These are phyloP conservation scores for Netta rufina DNA, from an alignment of 2,797 vertebrate genomes.

Conservation along the genomic window DNA sequence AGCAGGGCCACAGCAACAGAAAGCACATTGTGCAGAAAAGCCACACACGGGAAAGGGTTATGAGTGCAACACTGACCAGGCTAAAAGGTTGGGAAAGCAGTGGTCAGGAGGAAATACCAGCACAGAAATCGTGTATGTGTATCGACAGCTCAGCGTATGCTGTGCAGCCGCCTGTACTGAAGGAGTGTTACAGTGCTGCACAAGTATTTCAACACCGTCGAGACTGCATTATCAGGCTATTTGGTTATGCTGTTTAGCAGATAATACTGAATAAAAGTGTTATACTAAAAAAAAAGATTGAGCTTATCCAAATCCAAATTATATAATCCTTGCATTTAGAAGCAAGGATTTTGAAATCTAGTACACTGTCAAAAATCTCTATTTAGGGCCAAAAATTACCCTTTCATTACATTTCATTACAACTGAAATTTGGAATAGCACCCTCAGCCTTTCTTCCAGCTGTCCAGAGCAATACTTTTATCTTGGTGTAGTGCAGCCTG, in stretches of 20 bases:
- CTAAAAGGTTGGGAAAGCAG: background rate
- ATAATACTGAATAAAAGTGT: background rate
- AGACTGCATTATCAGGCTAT: background rate
- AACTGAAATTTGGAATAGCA: background rate
- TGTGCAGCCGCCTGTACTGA: background rate
- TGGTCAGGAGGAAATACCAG: constrained; percentile 11
- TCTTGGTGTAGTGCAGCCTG: background rate
- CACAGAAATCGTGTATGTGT: fast-evolving
- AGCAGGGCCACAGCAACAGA: background rate
- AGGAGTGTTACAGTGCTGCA: background rate
- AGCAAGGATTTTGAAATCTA: background rate
- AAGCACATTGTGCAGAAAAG: background rate
- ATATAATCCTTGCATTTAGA: background rate
- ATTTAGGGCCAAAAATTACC: background rate
- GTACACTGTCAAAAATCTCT: background rate
- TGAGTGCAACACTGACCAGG: background rate
- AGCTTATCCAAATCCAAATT: background rate
- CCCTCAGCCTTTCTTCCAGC: background rate
- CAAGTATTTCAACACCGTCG: background rate
- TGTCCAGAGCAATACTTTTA: background rate
- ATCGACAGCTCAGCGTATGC: background rate
- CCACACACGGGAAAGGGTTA: background rate
- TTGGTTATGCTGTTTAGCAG: background rate
- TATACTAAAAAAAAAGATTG: background rate
- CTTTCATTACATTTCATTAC: background rate